A percentile compares a stretch with the other conserved stretches of the same genome.
These are phyloP conservation scores for Hafferia zeledoni DNA, from an alignment of 2,797 vertebrate genomes.

Conservation along the genomic window DNA sequence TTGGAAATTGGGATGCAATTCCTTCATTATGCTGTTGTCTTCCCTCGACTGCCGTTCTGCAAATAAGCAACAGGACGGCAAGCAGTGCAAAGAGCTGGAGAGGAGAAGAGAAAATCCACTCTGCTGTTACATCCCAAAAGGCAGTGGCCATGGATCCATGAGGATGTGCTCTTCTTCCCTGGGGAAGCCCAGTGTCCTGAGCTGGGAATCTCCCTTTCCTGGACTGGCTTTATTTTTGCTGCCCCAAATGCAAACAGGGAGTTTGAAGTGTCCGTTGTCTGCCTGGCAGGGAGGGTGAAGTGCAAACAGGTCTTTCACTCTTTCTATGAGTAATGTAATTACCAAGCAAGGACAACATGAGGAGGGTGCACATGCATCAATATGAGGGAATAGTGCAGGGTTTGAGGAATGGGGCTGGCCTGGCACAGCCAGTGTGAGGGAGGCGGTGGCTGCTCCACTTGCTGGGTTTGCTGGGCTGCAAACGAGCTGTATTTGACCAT, in stretches of 20 bases:
- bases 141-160: fast-evolving
- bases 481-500: background rate
- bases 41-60: background rate
- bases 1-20: conserved; percentile 47
- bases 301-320: background rate
- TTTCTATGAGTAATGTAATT: background rate
- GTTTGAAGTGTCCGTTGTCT: fast-evolving
- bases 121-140: fast-evolving
- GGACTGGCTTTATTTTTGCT: background rate
- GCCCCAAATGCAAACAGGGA: fast-evolving
- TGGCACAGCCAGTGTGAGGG: fast-evolving
- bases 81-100: background rate
- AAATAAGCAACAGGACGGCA: background rate
- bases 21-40: conserved; percentile 35
- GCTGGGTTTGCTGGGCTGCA: background rate
- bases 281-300: background rate
- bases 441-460: background rate
- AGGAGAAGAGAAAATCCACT: background rate
- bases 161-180: fast-evolving
- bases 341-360: background rate
- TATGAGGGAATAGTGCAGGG: fast-evolving
- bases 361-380: background rate
- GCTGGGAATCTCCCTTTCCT: background rate
- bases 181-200: background rate
- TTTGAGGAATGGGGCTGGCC: background rate